Evolutionary conservation across 2,888 invertebrate species (phyloP).

Genomic region (Agonopterix subpropinquella): DNA sequence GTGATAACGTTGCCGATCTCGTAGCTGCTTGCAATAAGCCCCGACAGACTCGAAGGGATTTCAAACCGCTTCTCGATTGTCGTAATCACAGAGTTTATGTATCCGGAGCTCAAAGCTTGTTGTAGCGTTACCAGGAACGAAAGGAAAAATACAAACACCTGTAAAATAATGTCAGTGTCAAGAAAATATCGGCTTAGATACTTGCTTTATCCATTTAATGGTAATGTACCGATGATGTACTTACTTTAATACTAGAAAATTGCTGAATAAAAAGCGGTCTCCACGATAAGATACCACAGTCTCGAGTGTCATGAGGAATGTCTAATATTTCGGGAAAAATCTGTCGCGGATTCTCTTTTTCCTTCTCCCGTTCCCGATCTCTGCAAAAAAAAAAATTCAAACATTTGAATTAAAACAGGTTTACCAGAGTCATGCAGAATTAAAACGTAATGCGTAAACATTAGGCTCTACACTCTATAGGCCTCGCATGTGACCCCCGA

Average conservation of each 20-base stretch:
- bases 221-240: conserved; percentile 13
- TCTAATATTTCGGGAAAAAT: conserved; percentile 78
- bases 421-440: too few species aligned
- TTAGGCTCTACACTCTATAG: too few species aligned
- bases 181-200: not conserved
- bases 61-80: conserved; percentile 97
- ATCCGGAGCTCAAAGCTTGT: conserved; percentile 93
- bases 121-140: conserved; percentile 93
- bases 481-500: not conserved
- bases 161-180: conserved; percentile 35
- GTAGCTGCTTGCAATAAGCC: conserved; percentile 94
- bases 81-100: conserved; percentile 96
- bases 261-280: conserved; percentile 90
- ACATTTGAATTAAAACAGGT: not conserved
- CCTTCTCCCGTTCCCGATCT: conserved; percentile 71
- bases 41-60: conserved; percentile 94
- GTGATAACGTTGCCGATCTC: conserved; percentile 97
- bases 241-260: conserved; percentile 92
- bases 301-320: conserved; percentile 81
- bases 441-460: not conserved
- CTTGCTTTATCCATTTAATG: not conserved
- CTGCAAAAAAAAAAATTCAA: conserved; percentile 29
- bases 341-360: conserved; percentile 76
- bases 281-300: conserved; percentile 92
- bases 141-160: conserved; percentile 92